Base-by-base conservation (phyloP, 2,888 invertebrate species). In the Nudaria mundana region DNA sequence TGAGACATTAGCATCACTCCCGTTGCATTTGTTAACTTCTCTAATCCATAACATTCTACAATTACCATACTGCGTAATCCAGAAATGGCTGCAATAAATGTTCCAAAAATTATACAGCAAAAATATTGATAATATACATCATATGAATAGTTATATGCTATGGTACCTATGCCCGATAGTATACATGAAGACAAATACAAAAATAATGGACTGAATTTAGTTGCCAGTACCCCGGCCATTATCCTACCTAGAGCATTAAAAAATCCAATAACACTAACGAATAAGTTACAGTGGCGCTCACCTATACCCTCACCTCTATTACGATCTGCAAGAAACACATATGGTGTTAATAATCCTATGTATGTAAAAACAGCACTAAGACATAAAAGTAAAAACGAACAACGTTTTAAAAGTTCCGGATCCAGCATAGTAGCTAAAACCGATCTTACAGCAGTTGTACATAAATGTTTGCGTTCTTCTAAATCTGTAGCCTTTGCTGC, bases 401-500 rank as follows among this genome's bases (percentile, higher is more conserved):
- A 40, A 48, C 61, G 76, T 53, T 60, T 71, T 26, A 88, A 65
- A 37, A 88, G 56, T 33, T 52, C 72, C 1, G 81, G 78, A 48
- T 86, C 84, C 78, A 86, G 68, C 87, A 88, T 88, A 5, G 87
- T 85, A 12, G 81, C 85, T 22, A 88, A 61, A 44, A 85, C 72
- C 56, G 87, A 74, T 65, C 86, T 71, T 10, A 66, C 74, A 14
- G 87, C 82, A 28, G 76, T 82, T 6, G 85, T 84, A 42, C 75
- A 86, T 10, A 87, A 60, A 20, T 85, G 86, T 46, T 69, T 66
- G 24, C 47, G 65, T 58, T 88, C 87, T 26, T 56, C 50, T 44
- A 88, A 66, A 59, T 88, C 87, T 2, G 57, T 65, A 11, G 76
- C 58, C 8, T 83, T 76, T n/a, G 77, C 80, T 8, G 85, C 81